Percentiles rank a stretch among this genome's conserved stretches.
Evolutionary conservation across 2,797 vertebrate genomes (phyloP).

Genomic region (Bradypodion pumilum): DNA sequence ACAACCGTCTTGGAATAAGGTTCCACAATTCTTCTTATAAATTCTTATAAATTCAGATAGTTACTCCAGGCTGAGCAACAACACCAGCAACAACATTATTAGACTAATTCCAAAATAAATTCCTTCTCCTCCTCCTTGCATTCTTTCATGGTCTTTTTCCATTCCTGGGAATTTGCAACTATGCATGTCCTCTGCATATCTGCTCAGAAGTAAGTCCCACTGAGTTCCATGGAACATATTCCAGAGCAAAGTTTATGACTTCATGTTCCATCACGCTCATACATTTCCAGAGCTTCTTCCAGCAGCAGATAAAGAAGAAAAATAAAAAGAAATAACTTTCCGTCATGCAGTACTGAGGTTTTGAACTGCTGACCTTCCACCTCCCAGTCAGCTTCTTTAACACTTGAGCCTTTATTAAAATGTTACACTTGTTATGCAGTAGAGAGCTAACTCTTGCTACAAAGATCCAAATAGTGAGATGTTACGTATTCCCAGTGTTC

Average conservation of each 20-base stretch:
- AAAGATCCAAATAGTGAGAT: too few relatives aligned
- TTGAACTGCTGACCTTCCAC: too few relatives aligned
- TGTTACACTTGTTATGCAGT: too few relatives aligned
- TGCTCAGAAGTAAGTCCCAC: not conserved
- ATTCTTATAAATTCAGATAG: not conserved
- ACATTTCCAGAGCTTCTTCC: too few relatives aligned
- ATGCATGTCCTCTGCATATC: not conserved
- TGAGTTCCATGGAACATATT: not conserved
- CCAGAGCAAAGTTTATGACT: not conserved
- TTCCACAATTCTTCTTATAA: not conserved
- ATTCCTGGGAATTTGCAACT: not conserved
- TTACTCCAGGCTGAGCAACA: not conserved
- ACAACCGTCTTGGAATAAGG: not conserved
- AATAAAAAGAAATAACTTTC: too few relatives aligned
- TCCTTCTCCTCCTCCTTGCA: not conserved
- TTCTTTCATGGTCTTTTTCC: not conserved
- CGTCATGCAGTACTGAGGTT: too few relatives aligned
- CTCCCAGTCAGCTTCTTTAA: too few relatives aligned
- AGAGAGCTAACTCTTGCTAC: too few relatives aligned
- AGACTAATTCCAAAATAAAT: not conserved
- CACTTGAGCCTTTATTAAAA: too few relatives aligned
- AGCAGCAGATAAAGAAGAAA: not conserved
- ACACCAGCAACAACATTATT: not conserved
- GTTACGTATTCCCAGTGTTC: too few relatives aligned
- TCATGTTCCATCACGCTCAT: too few relatives aligned